Base-by-base conservation (phyloP, 1,140 invertebrate genomes). In the Rhynchophorus ferrugineus region DNA sequence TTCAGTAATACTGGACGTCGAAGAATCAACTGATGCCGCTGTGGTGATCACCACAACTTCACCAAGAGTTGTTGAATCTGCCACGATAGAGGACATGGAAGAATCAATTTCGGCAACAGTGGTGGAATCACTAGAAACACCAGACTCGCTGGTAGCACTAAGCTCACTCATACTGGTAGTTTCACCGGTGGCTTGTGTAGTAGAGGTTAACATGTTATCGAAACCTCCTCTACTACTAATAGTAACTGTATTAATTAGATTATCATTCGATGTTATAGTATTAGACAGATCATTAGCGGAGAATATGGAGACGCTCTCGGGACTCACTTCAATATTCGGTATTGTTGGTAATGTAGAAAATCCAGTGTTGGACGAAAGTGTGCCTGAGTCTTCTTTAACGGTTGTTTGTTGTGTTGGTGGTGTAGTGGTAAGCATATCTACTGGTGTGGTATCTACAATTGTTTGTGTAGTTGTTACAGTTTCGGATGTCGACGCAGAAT, bases 261-360 rank as follows among this genome's bases (percentile, higher is more conserved):
- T 49, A 61, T 67, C 64, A 20, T 66, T 63, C 41, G 69, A 60
- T 44, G 64, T 63, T 47, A 69, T 66, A 59, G 66, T 69, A 44
- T 69, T 70, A 58, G 71, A 64, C 19, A 67, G 13, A 56, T 68
- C 65, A 44, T 66, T 67, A 63, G 63, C 63, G 18, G 66, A 66
- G 43, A 62, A 65, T 35, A 66, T 47, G 35, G 58, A 60, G 21
- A 64, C 62, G 57, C 61, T 64, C 44, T 52, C 62, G 39, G 67
- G 63, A 61, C 66, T 66, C 60, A 66, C 62, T 61, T 65, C 54
- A 44, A 68, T 61, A 35, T 52, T 65, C n/a, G 48, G 20, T n/a
- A 60, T 21, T 24, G 50, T 54, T 37, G 59, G 57, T 48, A 61
- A 13, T 13, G 62, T 62, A 18, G 60, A 54, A 7, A 49, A 51